Conservation (phyloP, 2,888 invertebrate genomes). For the Crepidodera aurea region DNA sequence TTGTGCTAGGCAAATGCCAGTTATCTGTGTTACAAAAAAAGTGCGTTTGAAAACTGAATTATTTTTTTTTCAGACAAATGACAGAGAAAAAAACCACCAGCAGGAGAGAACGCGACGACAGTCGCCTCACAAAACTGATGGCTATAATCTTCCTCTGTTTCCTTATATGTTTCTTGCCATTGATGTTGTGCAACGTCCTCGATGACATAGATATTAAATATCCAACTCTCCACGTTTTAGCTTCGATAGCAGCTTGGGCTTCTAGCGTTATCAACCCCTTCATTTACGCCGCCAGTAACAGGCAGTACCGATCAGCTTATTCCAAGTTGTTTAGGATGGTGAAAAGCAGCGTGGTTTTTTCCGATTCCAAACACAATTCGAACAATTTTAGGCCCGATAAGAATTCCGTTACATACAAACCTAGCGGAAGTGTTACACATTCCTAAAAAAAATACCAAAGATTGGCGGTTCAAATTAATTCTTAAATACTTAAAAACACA, state of each 20-base stretch:
- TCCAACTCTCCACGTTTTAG: conserved; percentile 82
- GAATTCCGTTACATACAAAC: conserved; percentile 47
- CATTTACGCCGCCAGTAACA: conserved; percentile 89
- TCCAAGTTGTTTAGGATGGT: conserved; percentile 63
- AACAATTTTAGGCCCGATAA: conserved; percentile 48
- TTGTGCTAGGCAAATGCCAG: no score
- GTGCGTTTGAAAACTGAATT: no score
- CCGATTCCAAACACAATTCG: conserved; percentile 52
- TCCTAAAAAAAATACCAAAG: conserved; percentile 21
- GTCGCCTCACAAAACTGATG: conserved; percentile 85
- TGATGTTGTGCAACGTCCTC: conserved; percentile 88
- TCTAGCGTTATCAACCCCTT: conserved; percentile 90
- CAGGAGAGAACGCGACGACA: conserved; percentile 72
- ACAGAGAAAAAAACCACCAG: conserved; percentile 47
- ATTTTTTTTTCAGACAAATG: conserved; percentile 52
- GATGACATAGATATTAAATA: conserved; percentile 75
- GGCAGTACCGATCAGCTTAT: conserved; percentile 76
- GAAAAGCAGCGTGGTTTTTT: conserved; percentile 54
- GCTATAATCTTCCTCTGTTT: conserved; percentile 87
- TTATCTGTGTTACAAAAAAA: no score
- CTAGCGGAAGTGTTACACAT: conserved; percentile 34
- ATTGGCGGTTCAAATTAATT: neutral
- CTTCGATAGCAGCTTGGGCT: conserved; percentile 88
- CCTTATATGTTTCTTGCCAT: conserved; percentile 83
- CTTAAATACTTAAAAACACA: neutral